Evolutionary conservation across 2,797 vertebrate genomes (phyloP).

Genomic region (Melanotaenia pygmaea): DNA sequence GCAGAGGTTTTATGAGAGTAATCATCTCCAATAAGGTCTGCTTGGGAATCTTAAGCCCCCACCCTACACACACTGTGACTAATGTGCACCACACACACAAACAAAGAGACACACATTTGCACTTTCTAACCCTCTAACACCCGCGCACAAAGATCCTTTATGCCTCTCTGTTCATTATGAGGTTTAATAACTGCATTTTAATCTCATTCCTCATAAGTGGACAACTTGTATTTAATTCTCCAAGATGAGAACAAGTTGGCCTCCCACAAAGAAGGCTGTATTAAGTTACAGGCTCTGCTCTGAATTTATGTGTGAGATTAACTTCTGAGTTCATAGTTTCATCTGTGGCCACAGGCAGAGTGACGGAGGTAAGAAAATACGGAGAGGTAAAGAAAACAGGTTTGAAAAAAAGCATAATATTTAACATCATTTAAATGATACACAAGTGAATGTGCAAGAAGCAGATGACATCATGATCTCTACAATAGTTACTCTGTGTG

Average conservation of each 20-base stretch:
- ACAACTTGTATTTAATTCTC: slow-evolving; percentile 77
- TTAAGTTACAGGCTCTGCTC: slow-evolving; percentile 72
- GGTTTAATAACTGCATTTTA: slow-evolving; percentile 78
- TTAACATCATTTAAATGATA: slow-evolving; percentile 43
- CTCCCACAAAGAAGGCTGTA: slow-evolving; percentile 73
- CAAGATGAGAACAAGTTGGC: slow-evolving; percentile 67
- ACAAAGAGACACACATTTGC: slow-evolving; percentile 42
- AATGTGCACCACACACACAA: slow-evolving; percentile 57
- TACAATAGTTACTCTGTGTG: slow-evolving; percentile 25
- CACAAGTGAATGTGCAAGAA: slow-evolving; percentile 10
- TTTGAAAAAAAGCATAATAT: slow-evolving; percentile 32
- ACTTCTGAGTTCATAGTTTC: slow-evolving; percentile 75
- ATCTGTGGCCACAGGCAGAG: slow-evolving; percentile 54
- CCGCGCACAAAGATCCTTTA: slow-evolving; percentile 43
- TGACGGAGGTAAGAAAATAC: slow-evolving; percentile 16
- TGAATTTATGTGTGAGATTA: slow-evolving; percentile 72
- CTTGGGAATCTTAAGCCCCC: slow-evolving; percentile 74
- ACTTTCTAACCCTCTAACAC: slow-evolving; percentile 48
- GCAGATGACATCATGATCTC: slow-evolving; percentile 14
- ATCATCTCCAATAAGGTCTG: slow-evolving; percentile 83
- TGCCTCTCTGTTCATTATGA: slow-evolving; percentile 57
- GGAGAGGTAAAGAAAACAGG: slow-evolving; percentile 19
- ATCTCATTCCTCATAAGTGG: slow-evolving; percentile 78
- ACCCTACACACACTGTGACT: slow-evolving; percentile 60
- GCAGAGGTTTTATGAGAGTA: slow-evolving; percentile 82